Conservation (phyloP, 2,113 vertebrate species). For the Strix aluco region DNA sequence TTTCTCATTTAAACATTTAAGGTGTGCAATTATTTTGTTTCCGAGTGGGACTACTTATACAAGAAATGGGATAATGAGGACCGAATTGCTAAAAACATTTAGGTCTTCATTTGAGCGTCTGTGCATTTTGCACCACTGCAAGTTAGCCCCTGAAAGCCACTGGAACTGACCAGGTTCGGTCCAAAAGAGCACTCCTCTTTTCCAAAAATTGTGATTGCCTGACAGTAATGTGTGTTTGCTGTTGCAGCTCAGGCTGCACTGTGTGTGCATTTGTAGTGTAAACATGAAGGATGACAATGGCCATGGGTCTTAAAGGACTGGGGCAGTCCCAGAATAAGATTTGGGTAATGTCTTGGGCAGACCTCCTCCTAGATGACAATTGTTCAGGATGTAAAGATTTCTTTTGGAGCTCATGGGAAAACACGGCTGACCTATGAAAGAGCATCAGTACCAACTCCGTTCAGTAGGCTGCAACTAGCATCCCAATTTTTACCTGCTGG, state of each 20-base stretch:
- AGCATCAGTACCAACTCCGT: neutral
- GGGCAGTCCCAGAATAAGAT: neutral
- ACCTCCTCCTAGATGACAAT: conserved; percentile 36
- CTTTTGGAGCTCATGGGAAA: conserved; percentile 49
- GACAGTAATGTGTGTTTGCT: neutral
- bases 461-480: neutral
- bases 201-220: neutral
- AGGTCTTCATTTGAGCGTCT: neutral
- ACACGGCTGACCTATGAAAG: neutral
- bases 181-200: neutral
- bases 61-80: neutral
- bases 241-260: neutral
- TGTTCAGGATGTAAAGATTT: neutral
- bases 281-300: conserved; percentile 42
- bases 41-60: neutral
- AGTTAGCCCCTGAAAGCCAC: neutral
- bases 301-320: neutral
- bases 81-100: neutral
- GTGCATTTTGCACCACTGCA: neutral
- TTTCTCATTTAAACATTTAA: neutral
- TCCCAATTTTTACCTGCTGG: neutral
- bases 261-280: neutral
- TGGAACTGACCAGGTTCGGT: neutral
- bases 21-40: neutral
- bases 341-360: conserved; percentile 1